Evolutionary conservation across 1,140 invertebrate genomes (phyloP), one percentile per base, ranked within the genome.

Genomic region (Proales similis): DNA sequence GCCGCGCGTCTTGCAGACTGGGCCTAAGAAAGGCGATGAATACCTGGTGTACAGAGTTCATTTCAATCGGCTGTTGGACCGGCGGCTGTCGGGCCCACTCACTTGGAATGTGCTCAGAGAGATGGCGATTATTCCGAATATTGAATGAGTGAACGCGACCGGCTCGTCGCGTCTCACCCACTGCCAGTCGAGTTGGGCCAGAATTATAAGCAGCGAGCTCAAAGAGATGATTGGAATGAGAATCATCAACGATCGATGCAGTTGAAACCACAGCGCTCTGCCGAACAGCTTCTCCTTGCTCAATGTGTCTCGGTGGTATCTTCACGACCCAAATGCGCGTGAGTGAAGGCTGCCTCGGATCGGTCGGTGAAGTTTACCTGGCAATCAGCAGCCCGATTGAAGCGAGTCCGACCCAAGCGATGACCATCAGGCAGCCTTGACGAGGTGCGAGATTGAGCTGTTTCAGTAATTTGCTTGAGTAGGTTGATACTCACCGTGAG

Each of bases 61-160:
- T n/a, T n/a, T n/a, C n/a, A n/a, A n/a, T n/a, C n/a, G n/a, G n/a
- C n/a, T n/a, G n/a, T n/a, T n/a, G n/a, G n/a, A n/a, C n/a, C n/a
- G n/a, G n/a, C n/a, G n/a, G n/a, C n/a, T n/a, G n/a, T n/a, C n/a
- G 38, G 19, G 32, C n/a, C 30, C n/a, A n/a, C 6, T 49, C 42
- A 57, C 51, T 36, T 57, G 51, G 32, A 57, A 57, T n/a, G 45
- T 42, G 9, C 24, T 27, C 19, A 57, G 45, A 42, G 36, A 29
- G n/a, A 57, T 57, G 5, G 51, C 36, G n/a, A 57, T 42, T 42
- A 57, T 57, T 11, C 51, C 51, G 26, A 57, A 57, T 20, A 57
- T 57, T 3, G 51, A 57, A 42, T 57, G 51, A 1, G 51, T 29
- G 45, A 42, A 57, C 27, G 27, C 45, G 9, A 57, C 20, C 27